A percentile compares a stretch with the other conserved stretches of the same genome.
Evolutionary conservation across 2,113 vertebrate genomes (phyloP).

Genomic region (Sylvietta virens): DNA sequence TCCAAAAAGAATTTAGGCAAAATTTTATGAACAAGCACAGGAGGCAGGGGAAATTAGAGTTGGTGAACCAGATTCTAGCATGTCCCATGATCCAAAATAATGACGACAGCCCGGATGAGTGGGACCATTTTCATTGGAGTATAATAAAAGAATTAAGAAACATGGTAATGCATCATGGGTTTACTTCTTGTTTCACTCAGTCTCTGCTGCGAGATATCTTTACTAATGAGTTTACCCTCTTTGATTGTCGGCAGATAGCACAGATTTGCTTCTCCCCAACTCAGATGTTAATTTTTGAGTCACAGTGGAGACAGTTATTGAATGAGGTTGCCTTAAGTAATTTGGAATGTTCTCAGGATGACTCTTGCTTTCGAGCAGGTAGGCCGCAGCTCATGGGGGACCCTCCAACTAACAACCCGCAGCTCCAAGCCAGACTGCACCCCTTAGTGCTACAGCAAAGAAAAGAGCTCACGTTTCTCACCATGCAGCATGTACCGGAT

Average conservation of each 20-base stretch:
- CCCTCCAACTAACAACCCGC: neutral
- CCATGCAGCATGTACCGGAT: too few species aligned
- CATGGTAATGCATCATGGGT: neutral
- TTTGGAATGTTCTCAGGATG: neutral
- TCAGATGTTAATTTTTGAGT: neutral
- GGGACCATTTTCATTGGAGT: neutral
- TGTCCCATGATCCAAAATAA: neutral
- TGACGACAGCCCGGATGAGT: neutral
- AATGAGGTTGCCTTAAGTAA: neutral
- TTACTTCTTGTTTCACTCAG: neutral
- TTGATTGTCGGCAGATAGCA: neutral
- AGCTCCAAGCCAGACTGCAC: neutral
- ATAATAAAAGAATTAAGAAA: neutral
- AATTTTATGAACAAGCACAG: neutral
- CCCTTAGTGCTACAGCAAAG: too few species aligned
- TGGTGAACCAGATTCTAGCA: neutral
- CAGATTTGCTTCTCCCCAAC: neutral
- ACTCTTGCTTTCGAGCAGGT: neutral
- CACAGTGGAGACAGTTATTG: neutral
- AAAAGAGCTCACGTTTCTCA: too few species aligned
- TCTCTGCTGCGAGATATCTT: neutral
- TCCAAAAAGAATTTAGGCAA: neutral
- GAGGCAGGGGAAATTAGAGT: neutral
- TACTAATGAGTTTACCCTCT: neutral
- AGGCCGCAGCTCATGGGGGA: neutral